Base-by-base conservation (phyloP, 2,888 invertebrate genomes). In the Drosophila atripex region DNA sequence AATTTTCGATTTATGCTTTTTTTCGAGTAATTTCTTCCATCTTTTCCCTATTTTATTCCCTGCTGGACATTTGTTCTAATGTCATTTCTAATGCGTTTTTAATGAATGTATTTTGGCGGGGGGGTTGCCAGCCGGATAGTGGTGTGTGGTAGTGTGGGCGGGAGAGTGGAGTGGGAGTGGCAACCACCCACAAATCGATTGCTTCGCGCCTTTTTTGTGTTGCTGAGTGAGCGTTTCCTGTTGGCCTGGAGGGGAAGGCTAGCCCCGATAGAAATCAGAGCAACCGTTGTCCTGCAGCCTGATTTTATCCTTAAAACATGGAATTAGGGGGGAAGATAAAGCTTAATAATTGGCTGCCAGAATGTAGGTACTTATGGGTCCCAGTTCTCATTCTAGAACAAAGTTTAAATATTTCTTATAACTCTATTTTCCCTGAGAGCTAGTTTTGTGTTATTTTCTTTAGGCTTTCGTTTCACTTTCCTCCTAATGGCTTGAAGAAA, bases 31-130 rank as follows among this genome's bases (percentile, higher is more conserved):
- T 85, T 85, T 80, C 65, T 52, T 52, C 53, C 63, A 64, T 63
- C 51, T 63, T 63, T 57, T 47, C 18, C 9, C 18, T 9, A 16
- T 41, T 41, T 41, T 41, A 16, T 16, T 77, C 71, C 80, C 49
- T 71, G 66, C 72, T 54, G 75, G 50, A 76, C 76, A 83, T 82
- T 87, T 86, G 76, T 80, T 78, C 86, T 83, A 84, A 86, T 84
- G 88, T 86, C 80, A 77, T 76, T 86, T 88, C 87, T 89, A 88
- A 89, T 88, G 89, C 78, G 83, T 88, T 89, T 88, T 89, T 88
- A 89, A 88, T 88, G 89, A 86, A 80, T 73, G 71, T 71, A 54
- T 47, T 70, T 65, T 53, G 49, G 53, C 18, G 35, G 64, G 73
- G 49, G 60, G 14, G 25, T 35, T 6, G n/a, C 35, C 35, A 14